phyloP scores from a whole-genome alignment of 2,113 vertebrate genomes.

The Amphilophus citrinellus region DNA sequence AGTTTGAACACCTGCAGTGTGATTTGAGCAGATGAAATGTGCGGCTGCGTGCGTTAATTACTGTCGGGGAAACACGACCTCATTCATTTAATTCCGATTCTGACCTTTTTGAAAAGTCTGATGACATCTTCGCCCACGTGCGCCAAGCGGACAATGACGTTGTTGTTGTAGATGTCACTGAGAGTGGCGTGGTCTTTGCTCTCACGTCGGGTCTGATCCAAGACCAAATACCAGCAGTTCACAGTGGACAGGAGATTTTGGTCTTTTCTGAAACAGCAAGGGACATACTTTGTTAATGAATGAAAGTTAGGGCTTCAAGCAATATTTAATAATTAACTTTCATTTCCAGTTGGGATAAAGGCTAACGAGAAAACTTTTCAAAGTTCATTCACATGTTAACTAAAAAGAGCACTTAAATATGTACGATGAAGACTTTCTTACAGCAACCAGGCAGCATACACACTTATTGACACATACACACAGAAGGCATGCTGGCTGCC shows the following conservation, averaged over 20 bases:
- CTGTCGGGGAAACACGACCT: slow-evolving; percentile 22
- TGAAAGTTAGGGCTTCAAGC: background rate
- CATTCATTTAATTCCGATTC: slow-evolving; percentile 51
- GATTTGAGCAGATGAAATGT: slow-evolving; percentile 1
- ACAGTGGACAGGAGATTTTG: slow-evolving; percentile 96
- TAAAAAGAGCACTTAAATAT: background rate
- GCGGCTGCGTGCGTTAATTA: slow-evolving; percentile 23
- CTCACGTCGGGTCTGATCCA: slow-evolving; percentile 95
- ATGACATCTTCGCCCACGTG: slow-evolving; percentile 99
- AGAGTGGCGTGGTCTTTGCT: slow-evolving; percentile 97
- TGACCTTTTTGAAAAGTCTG: slow-evolving; percentile 99
- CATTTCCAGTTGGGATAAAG: background rate
- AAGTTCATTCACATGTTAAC: background rate
- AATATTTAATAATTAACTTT: background rate
- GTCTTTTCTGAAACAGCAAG: slow-evolving; percentile 87
- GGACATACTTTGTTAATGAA: slow-evolving; percentile 15
- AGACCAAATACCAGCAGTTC: slow-evolving; percentile 98
- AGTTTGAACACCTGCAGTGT: slow-evolving; percentile 4
- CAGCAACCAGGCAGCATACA: slow-evolving; percentile 2
- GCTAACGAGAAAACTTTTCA: background rate
- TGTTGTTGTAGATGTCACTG: slow-evolving; percentile 98
- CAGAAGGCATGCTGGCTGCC: slow-evolving; percentile 29
- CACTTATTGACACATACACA: slow-evolving; percentile 4
- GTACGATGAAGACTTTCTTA: background rate
- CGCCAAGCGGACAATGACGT: slow-evolving; percentile 94